These are phyloP conservation scores for Hirtodrosophila confusa DNA, from an alignment of 2,888 invertebrate genomes.

Conservation along the genomic window DNA sequence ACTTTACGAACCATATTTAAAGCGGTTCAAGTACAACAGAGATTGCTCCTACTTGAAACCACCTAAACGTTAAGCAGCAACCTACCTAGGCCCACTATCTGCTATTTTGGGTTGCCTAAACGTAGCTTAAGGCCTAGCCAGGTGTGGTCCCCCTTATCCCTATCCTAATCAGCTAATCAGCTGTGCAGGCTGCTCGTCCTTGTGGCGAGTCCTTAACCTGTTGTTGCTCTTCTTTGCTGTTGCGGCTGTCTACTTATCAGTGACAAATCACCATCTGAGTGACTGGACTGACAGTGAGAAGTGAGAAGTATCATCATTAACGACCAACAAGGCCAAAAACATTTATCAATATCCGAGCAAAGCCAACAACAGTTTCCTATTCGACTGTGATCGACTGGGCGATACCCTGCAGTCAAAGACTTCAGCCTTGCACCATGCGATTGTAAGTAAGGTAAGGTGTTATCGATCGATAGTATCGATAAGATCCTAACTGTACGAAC, in stretches of 20 bases:
- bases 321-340: conserved; percentile 47
- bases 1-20: too few species aligned
- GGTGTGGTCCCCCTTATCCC: conserved; percentile 18
- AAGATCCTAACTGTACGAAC: too few species aligned
- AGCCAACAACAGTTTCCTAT: background rate
- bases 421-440: too few species aligned
- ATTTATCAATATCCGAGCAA: conserved; percentile 63
- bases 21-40: too few species aligned
- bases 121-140: conserved; percentile 6
- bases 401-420: too few species aligned
- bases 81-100: conserved; percentile 14
- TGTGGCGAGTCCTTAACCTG: conserved; percentile 28
- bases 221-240: conserved; percentile 12
- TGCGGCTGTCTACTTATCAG: conserved; percentile 52
- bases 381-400: too few species aligned
- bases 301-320: conserved; percentile 75
- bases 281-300: conserved; percentile 62
- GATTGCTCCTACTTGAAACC: too few species aligned
- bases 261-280: conserved; percentile 68
- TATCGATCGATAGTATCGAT: too few species aligned
- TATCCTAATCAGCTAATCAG: conserved; percentile 41
- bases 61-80: too few species aligned
- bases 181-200: conserved; percentile 12
- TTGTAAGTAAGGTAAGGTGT: too few species aligned
- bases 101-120: conserved; percentile 12